Evolutionary conservation across 2,888 invertebrate species (phyloP), one percentile per base, ranked within the genome.

Genomic region (Drosophila neutralis): DNA sequence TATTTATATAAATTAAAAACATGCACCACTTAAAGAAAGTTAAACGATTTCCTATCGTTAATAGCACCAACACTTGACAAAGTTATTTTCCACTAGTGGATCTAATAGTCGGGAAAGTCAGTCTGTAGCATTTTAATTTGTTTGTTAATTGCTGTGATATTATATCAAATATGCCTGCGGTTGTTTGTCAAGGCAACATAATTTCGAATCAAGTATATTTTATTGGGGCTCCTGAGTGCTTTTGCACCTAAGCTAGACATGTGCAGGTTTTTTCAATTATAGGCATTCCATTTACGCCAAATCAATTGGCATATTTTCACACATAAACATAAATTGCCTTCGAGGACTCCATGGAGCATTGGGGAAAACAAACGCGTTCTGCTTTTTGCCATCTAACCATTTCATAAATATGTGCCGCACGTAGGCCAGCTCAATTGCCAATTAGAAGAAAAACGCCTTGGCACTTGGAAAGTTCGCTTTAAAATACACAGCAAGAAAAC

Each of bases 381-480:
- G 73, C 60, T 71, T 59, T 77, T 65, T 71, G 76, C 78, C 69
- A 66, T 71, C 60, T 31, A 29, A 60, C 56, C 68, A 64, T 74
- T 80, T 77, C 85, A 88, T 88, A 86, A 88, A 82, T 83, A 90
- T 90, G 86, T 83, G 52, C 63, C 60, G 71, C 90, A 90, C 90
- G 90, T 91, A 83, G 82, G 42, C 61, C 83, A 85, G 89, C 90
- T 89, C 90, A 89, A 90, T 91, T 89, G 90, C 90, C 91, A 90
- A 90, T 90, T 90, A 91, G 85, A 90, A 91, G 78, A 45, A 73
- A 61, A 80, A 78, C 72, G 82, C 71, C 72, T 54, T 62, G 81
- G 69, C 80, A 70, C 78, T 81, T 73, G 69, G 68, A 42, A 35
- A 65, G 60, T 53, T 60, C 56, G 79, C 78, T 79, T 79, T 80